Evolutionary conservation across 2,888 invertebrate genomes (phyloP), one percentile per base, ranked within the genome.

Genomic region (Epistrophe grossulariae): DNA sequence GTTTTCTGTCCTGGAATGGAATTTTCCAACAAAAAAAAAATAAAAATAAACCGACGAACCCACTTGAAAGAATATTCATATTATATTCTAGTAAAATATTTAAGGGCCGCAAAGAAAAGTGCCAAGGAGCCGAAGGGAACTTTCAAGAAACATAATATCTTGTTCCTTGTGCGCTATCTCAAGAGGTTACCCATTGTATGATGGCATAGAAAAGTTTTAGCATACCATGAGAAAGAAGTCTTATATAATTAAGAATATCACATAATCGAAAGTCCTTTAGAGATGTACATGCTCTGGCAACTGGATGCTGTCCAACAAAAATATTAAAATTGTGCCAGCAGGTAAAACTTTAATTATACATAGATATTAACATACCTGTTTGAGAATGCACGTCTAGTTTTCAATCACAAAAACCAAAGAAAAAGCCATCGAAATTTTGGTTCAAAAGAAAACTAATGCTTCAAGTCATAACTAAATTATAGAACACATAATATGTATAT

Each of bases 161-260:
- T 73, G 64, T 35, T 62, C 19, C 8, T 24, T 13, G 31, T 15
- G n/a, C 35, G 4, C 60, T n/a, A 28, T 66, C 31, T 48, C 48
- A 66, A 66, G 62, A 71, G 73, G 31, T 70, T 77, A 55, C 66
- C 48, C 48, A 59, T 79, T 45, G 59, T 19, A 5, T 13, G 66
- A 4, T 24, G 52, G 35, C n/a, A 40, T 24, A 55, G 66, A 72
- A 84, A 84, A 81, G 55, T 80, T 77, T 72, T 40, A 62, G 68
- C 77, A 43, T 50, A 64, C 55, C 9, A 68, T 48, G 57, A n/a
- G 64, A 17, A 79, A 57, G 66, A 72, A 73, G 71, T 74, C 81
- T 85, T 81, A 55, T 85, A 52, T 52, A 85, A 85, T 85, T 85
- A 85, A 79, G 78, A 85, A 81, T 85, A 85, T 85, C 77, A 57